Percentiles rank a stretch among this genome's conserved stretches.
These are phyloP conservation scores for Linyphia triangularis DNA, from an alignment of 2,888 invertebrate genomes.

Conservation along the genomic window DNA sequence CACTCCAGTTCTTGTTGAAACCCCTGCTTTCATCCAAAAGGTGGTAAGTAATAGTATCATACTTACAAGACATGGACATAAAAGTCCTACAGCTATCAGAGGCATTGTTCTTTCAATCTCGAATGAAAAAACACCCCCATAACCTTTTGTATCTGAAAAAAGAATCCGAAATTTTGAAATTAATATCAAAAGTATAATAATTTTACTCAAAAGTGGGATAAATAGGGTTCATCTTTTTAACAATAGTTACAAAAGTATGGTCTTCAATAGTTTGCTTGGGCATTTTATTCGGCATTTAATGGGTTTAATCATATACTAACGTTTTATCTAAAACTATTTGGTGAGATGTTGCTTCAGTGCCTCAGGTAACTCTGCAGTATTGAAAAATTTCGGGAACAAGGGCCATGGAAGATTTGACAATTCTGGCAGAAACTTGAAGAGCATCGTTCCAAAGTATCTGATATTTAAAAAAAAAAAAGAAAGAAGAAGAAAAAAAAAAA, in stretches of 20 bases:
- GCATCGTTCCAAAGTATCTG: too few relatives aligned
- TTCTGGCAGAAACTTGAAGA: too few relatives aligned
- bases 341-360: too few relatives aligned
- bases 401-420: too few relatives aligned
- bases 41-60: conserved; percentile 14
- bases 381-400: too few relatives aligned
- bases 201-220: neutral
- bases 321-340: too few relatives aligned
- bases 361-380: too few relatives aligned
- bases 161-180: neutral
- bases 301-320: neutral
- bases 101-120: conserved; percentile 34
- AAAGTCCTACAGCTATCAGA: conserved; percentile 6
- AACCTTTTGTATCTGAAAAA: conserved; percentile 1
- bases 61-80: conserved; percentile 30
- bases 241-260: too few relatives aligned
- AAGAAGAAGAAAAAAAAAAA: too few relatives aligned
- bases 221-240: neutral
- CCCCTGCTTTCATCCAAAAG: conserved; percentile 37
- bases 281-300: neutral
- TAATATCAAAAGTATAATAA: neutral
- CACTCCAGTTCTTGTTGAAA: neutral
- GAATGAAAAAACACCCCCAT: conserved; percentile 26
- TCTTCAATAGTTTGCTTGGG: neutral
- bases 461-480: too few relatives aligned